These are phyloP conservation scores for Theocolax elegans DNA, from an alignment of 1,140 invertebrate species.

Conservation along the genomic window DNA sequence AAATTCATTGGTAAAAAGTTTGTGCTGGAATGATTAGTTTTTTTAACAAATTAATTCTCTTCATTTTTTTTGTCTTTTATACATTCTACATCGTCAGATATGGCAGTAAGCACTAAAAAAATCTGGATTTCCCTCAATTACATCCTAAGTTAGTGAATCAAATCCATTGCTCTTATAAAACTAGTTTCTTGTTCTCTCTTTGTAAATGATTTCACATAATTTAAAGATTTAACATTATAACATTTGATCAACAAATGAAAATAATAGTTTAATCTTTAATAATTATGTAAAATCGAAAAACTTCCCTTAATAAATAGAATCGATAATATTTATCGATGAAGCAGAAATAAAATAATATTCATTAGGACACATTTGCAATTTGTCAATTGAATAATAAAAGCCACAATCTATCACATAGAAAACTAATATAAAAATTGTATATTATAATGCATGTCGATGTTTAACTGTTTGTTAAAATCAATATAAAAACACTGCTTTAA, in stretches of 20 bases:
- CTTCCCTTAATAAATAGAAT: background rate
- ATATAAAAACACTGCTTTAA: background rate
- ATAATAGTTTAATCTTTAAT: background rate
- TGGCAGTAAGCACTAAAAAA: slow-evolving; percentile 4
- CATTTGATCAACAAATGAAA: slow-evolving; percentile 28
- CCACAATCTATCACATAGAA: slow-evolving; percentile 9
- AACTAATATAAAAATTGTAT: background rate
- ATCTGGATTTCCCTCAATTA: background rate
- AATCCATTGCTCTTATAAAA: slow-evolving; percentile 11
- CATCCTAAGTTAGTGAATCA: background rate
- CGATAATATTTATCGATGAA: background rate
- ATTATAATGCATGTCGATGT: background rate
- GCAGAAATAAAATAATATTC: background rate
- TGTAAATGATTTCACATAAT: slow-evolving; percentile 10
- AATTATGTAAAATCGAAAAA: background rate
- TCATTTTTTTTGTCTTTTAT: background rate
- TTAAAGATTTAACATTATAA: slow-evolving; percentile 11
- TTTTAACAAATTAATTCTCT: slow-evolving; percentile 7
- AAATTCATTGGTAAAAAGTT: slow-evolving; percentile 18
- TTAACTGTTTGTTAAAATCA: slow-evolving; percentile 1
- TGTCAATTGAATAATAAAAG: slow-evolving; percentile 6
- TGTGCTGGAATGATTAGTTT: slow-evolving; percentile 29
- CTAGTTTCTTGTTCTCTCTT: slow-evolving; percentile 7
- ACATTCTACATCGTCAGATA: background rate
- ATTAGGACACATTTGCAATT: background rate